Percentiles rank a stretch among this genome's conserved stretches.
phyloP scores from a whole-genome alignment of 2,888 invertebrate genomes.

The Dryobota labecula region DNA sequence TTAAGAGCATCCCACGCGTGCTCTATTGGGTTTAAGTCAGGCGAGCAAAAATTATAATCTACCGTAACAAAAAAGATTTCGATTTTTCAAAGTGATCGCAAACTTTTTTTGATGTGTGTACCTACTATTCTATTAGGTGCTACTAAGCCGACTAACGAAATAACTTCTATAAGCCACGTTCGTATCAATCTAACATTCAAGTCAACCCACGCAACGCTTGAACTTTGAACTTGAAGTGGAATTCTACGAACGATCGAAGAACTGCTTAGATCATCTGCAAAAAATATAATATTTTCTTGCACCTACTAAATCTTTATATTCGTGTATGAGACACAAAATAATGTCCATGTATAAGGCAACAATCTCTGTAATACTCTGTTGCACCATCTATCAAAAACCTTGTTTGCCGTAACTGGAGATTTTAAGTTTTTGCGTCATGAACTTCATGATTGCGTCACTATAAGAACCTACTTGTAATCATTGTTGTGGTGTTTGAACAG shows the following conservation, averaged over 20 bases:
- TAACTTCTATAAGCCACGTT: neutral
- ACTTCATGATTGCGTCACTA: slow-evolving; percentile 39
- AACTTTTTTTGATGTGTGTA: no score
- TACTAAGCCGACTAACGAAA: neutral
- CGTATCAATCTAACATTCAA: slow-evolving; percentile 2
- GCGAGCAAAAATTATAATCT: no score
- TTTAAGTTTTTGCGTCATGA: slow-evolving; percentile 49
- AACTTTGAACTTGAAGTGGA: slow-evolving; percentile 41
- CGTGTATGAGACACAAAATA: slow-evolving; percentile 4
- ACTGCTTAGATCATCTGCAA: slow-evolving; percentile 30
- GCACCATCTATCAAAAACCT: slow-evolving; percentile 54
- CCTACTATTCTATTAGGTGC: neutral
- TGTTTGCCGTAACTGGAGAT: slow-evolving; percentile 43
- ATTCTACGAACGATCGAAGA: slow-evolving; percentile 9
- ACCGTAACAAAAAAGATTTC: no score
- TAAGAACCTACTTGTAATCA: slow-evolving; percentile 25
- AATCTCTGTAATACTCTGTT: slow-evolving; percentile 34
- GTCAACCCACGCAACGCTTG: slow-evolving; percentile 14
- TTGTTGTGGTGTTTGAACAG: slow-evolving; percentile 19
- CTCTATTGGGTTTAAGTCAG: no score
- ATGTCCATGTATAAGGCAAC: slow-evolving; percentile 5
- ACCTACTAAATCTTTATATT: neutral
- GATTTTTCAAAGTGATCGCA: no score
- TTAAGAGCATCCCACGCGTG: no score
- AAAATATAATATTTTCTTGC: slow-evolving; percentile 4